Conservation (phyloP, 2,797 vertebrate genomes). For the Psittacula derbiana region DNA sequence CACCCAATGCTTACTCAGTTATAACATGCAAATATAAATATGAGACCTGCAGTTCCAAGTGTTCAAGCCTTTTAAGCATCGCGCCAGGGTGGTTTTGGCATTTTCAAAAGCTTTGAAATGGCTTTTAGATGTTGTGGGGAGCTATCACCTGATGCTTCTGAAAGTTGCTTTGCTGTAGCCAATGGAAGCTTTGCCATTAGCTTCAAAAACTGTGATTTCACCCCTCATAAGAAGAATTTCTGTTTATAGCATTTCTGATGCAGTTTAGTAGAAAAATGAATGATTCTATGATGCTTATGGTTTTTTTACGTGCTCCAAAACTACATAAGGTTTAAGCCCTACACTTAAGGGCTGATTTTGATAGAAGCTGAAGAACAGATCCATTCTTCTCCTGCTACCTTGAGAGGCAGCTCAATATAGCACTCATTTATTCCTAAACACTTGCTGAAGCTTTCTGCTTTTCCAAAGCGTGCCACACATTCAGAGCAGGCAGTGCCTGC, state of each 20-base stretch:
- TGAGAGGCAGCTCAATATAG: not conserved
- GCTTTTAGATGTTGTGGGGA: not conserved
- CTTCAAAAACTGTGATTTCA: not conserved
- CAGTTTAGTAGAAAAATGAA: not conserved
- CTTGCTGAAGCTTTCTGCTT: constrained; percentile 1
- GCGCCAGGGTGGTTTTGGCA: not conserved
- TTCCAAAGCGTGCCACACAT: not conserved
- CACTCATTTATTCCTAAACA: not conserved
- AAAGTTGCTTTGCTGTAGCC: not conserved
- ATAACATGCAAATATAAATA: not conserved
- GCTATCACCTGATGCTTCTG: not conserved
- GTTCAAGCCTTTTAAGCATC: not conserved
- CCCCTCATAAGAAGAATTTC: not conserved
- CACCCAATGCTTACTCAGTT: not conserved
- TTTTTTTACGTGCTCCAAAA: not conserved
- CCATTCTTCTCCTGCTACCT: not conserved
- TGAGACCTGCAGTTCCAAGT: not conserved
- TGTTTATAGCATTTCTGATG: not conserved
- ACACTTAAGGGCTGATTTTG: not conserved
- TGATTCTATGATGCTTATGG: not conserved
- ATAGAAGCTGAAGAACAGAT: not conserved
- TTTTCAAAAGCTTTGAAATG: not conserved
- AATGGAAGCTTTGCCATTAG: not conserved
- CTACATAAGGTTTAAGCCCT: not conserved
- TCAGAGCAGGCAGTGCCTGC: constrained; percentile 21